These are phyloP conservation scores for Tenualosa thibaudeaui DNA, from an alignment of 2,797 vertebrate species.

Conservation along the genomic window DNA sequence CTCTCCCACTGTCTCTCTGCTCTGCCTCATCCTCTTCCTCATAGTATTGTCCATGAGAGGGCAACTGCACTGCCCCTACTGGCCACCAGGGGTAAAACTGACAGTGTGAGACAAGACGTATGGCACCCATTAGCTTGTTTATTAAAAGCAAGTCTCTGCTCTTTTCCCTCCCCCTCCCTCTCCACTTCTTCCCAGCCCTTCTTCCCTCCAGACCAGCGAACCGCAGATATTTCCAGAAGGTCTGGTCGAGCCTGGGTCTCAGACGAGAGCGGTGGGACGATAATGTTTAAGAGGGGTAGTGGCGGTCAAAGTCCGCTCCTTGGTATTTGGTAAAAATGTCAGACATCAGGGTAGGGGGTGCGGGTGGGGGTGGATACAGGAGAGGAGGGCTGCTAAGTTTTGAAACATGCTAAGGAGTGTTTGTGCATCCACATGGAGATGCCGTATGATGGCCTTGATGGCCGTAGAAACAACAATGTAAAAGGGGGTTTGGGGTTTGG, in stretches of 20 bases:
- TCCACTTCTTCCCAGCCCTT: constrained; percentile 35
- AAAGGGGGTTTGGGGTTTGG: too few species aligned
- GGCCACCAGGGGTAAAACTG: constrained; percentile 55
- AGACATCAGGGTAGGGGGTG: neutral
- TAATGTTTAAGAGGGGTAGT: constrained; percentile 18
- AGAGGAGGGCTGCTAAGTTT: neutral
- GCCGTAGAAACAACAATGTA: too few species aligned
- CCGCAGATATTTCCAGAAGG: constrained; percentile 82
- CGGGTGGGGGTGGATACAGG: neutral
- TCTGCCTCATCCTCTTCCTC: constrained; percentile 43
- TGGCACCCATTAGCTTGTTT: constrained; percentile 88
- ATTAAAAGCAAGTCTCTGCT: constrained; percentile 84
- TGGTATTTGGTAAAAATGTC: constrained; percentile 16
- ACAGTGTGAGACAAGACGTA: constrained; percentile 71
- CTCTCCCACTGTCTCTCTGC: constrained; percentile 46
- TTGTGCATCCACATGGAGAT: neutral
- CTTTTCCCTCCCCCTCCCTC: constrained; percentile 36
- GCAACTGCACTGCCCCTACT: constrained; percentile 36
- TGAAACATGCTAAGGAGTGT: neutral
- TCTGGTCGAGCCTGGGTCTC: constrained; percentile 58
- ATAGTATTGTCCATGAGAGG: constrained; percentile 2
- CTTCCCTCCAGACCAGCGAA: constrained; percentile 74
- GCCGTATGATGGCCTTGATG: too few species aligned
- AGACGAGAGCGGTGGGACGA: constrained; percentile 29
- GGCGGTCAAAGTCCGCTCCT: neutral